Evolutionary conservation across 2,797 vertebrate species (phyloP), one percentile per base, ranked within the genome.

Genomic region (Macrochelys suwanniensis): DNA sequence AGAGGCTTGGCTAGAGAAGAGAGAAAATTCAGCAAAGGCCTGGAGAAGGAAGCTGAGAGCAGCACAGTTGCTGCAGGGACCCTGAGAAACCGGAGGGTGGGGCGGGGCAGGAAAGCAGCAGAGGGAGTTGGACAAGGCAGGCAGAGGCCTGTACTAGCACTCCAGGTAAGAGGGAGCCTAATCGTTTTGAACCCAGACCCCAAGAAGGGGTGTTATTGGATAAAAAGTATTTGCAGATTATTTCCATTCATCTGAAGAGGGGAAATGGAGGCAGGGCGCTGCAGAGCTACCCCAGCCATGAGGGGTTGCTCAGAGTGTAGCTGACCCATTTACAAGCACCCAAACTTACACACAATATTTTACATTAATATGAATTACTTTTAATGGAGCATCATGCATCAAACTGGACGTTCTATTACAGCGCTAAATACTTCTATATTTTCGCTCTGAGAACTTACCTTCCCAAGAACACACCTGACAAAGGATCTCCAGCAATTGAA

Each of bases 241-340:
- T n/a, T n/a, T 65, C 59, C 16, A 5, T 65, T 33, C 31, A 65
- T 31, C 33, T 33, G 59, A 65, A 16, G 31, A 65, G 59, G 13
- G 33, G 59, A 16, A 65, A 65, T 17, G 59, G 59, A 65, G 31
- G 59, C 59, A 65, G 59, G 31, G 59, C 7, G 7, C 59, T 7
- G 33, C 59, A 65, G 31, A n/a, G 59, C 59, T 65, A n/a, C 54
- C 23, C 23, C 23, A 8, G 54, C 23, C 54, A 25, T 7, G 33
- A n/a, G 59, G 31, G 59, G 59, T 26, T n/a, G 31, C 31, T 17
- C 7, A 16, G 31, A 13, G 31, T 15, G 15, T 33, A 65, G 33
- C 12, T 95, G 89, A 71, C 92, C 89, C 91, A 90, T 94, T 97
- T 92, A 95, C 49, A 87, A 90, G 90, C 81, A 85, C 53, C 88